Percentiles rank a stretch among this genome's conserved stretches.
Conservation (phyloP, 2,797 vertebrate genomes). For the Rallus crepitans region DNA sequence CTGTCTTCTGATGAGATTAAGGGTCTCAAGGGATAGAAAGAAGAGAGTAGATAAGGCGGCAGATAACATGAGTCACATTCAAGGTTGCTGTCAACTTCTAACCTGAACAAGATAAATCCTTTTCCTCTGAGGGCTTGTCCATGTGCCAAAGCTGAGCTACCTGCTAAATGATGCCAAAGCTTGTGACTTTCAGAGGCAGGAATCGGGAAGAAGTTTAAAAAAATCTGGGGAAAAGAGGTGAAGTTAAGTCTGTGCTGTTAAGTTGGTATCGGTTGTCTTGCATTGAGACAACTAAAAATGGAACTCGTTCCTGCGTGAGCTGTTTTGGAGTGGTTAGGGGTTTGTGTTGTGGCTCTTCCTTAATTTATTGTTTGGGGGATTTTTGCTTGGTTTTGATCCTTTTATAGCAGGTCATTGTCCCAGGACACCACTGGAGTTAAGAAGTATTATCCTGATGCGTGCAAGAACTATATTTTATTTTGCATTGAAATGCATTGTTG, state of each 20-base stretch:
- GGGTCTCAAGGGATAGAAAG: background rate
- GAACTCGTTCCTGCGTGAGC: background rate
- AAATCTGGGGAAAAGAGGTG: background rate
- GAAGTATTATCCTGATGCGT: background rate
- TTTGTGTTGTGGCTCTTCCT: rapidly evolving
- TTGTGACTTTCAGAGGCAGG: background rate
- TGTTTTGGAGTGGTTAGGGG: background rate
- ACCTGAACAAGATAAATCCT: background rate
- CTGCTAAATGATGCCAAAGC: background rate
- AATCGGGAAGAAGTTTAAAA: background rate
- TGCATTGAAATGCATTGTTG: background rate
- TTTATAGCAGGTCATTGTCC: background rate
- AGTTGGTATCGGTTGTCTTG: background rate
- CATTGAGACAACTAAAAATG: background rate
- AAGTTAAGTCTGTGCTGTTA: background rate
- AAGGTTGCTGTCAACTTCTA: constrained; percentile 6
- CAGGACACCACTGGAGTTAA: background rate
- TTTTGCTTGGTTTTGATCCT: background rate
- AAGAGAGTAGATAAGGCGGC: background rate
- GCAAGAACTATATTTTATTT: background rate
- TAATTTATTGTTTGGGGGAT: background rate
- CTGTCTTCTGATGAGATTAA: background rate
- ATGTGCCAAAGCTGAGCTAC: background rate
- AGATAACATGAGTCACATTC: background rate
- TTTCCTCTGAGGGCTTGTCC: constrained; percentile 5